Evolutionary conservation across 2,888 invertebrate species (phyloP), one percentile per base, ranked within the genome.

Genomic region (Nomada fabriciana): DNA sequence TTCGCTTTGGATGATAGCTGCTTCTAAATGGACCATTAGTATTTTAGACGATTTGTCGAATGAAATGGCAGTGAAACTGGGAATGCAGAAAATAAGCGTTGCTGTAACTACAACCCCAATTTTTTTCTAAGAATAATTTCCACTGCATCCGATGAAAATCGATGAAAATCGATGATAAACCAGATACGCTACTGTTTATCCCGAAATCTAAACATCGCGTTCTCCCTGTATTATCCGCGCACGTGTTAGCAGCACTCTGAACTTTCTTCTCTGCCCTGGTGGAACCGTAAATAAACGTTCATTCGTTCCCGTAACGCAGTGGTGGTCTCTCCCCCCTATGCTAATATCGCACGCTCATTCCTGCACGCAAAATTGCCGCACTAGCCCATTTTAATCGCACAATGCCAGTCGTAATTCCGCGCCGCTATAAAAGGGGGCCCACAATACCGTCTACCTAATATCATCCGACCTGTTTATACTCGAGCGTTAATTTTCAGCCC

Each of bases 371-470:
- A 85, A 85, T 78, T 80, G 83, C 83, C 78, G 73, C 78, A 60
- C 65, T 78, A 70, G 76, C 83, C 81, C 84, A 85, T 83, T 85
- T 85, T 83, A 85, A 84, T 84, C 80, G 83, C 83, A 80, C 84
- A 81, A 75, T 78, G 84, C 83, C 84, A 78, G 81, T 81, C 81
- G 84, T 85, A 85, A 85, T 78, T 81, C 80, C 84, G 70, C 77
- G 75, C 76, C 77, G 83, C 78, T 72, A 75, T 85, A 85, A 85
- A 85, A 71, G 72, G 63, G 42, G 67, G 36, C 36, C 70, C 75
- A 78, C 76, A 81, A 63, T 76, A 77, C 69, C 77, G 83, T 73
- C 71, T 75, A 76, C 80, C 83, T 83, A 83, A 83, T 83, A 83
- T 81, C 73, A 76, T 70, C 69, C 77, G 65, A 42, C 68, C 36